Conservation (phyloP, 2,113 vertebrate genomes). For the Platysteira castanea region DNA sequence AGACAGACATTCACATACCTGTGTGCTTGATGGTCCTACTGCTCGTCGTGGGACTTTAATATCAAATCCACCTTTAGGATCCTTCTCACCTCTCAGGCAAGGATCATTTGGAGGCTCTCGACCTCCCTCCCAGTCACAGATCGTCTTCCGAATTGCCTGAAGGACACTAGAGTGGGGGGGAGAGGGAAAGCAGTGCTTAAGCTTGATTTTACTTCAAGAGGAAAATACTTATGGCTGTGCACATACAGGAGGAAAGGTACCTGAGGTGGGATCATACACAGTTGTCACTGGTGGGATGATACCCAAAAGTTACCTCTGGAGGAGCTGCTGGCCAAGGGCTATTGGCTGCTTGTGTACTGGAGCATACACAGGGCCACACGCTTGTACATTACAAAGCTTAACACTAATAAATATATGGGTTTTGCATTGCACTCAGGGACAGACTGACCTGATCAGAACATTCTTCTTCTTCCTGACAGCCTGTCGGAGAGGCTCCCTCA, state of each 20-base stretch:
- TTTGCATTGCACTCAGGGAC: not conserved
- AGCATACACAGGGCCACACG: not conserved
- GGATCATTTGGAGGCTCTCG: conserved; percentile 97
- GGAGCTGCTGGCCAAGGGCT: not conserved
- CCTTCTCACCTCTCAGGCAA: conserved; percentile 95
- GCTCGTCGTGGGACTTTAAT: conserved; percentile 97
- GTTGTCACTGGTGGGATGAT: not conserved
- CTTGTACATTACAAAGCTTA: not conserved
- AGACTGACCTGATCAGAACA: conserved; percentile 89
- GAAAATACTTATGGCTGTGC: not conserved
- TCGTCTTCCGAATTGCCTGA: conserved; percentile 96
- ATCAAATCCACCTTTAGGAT: conserved; percentile 98
- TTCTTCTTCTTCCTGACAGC: conserved; percentile 99
- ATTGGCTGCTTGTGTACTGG: not conserved
- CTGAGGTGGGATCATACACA: not conserved
- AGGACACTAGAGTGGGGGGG: conserved; percentile 80
- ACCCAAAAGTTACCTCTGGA: not conserved
- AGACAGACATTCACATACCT: conserved; percentile 72
- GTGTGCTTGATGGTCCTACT: conserved; percentile 97
- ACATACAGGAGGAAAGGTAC: not conserved
- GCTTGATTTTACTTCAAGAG: not conserved
- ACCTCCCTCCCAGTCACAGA: conserved; percentile 97
- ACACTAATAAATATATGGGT: not conserved
- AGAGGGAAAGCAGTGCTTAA: not conserved
- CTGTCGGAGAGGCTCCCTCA: conserved; percentile 92